These are phyloP conservation scores for Tromatobia lineatoria DNA, from an alignment of 2,888 invertebrate genomes.

Conservation along the genomic window DNA sequence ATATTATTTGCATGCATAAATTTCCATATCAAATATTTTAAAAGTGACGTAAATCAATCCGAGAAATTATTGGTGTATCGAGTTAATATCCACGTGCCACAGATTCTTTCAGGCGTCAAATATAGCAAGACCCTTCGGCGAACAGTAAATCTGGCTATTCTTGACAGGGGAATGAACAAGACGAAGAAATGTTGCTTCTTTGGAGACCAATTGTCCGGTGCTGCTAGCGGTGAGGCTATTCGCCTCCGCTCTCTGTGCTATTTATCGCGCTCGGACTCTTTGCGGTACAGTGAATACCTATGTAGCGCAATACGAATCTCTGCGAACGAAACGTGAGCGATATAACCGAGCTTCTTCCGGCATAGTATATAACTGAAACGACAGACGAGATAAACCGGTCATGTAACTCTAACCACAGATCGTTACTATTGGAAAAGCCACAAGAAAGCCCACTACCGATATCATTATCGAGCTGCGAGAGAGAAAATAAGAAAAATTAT, in stretches of 20 bases:
- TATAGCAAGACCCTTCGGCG: slow-evolving; percentile 55
- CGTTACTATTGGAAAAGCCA: slow-evolving; percentile 38
- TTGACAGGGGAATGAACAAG: slow-evolving; percentile 24
- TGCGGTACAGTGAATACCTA: slow-evolving; percentile 10
- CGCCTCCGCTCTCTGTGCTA: slow-evolving; percentile 12
- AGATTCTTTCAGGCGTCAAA: slow-evolving; percentile 74
- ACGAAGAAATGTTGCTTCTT: neutral
- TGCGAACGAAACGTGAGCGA: slow-evolving; percentile 40
- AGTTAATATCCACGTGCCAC: slow-evolving; percentile 14
- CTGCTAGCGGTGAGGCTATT: neutral
- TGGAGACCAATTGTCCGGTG: slow-evolving; percentile 6
- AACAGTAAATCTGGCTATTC: slow-evolving; percentile 72
- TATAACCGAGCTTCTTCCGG: slow-evolving; percentile 58
- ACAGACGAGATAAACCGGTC: slow-evolving; percentile 57
- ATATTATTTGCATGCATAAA: no score
- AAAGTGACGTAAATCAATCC: neutral
- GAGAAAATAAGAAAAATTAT: neutral
- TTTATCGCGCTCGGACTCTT: slow-evolving; percentile 26
- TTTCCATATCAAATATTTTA: no score
- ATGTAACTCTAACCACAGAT: slow-evolving; percentile 58
- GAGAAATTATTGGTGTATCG: neutral
- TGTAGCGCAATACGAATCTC: slow-evolving; percentile 25
- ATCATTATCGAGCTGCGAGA: slow-evolving; percentile 10
- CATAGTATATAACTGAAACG: slow-evolving; percentile 61
- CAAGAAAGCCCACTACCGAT: slow-evolving; percentile 32